Conservation (phyloP, 2,797 vertebrate species). For the Micromesistius poutassou region DNA sequence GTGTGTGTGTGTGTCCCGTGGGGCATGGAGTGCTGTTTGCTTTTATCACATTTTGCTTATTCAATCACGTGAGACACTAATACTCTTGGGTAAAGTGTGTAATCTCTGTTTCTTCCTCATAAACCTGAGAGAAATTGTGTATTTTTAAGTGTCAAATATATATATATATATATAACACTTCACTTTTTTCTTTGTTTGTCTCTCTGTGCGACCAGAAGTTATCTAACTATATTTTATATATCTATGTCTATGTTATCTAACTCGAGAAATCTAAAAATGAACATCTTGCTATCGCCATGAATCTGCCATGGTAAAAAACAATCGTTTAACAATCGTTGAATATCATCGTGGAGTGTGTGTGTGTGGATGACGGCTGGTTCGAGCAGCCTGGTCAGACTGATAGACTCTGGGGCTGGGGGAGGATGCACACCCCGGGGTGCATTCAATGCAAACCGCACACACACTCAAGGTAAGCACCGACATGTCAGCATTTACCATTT, state of each 20-base stretch:
- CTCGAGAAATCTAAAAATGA: background rate
- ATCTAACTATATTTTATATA: too few relatives aligned
- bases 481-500: too few relatives aligned
- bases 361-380: too few relatives aligned
- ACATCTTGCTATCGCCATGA: background rate
- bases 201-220: background rate
- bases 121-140: background rate
- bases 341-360: background rate
- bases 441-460: too few relatives aligned
- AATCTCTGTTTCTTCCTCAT: conserved; percentile 31
- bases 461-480: too few relatives aligned
- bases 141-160: background rate
- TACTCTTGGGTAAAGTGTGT: conserved; percentile 38
- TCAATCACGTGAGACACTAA: conserved; percentile 60
- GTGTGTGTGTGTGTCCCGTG: conserved; percentile 38
- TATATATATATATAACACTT: background rate
- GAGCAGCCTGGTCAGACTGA: too few relatives aligned
- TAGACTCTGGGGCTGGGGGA: too few relatives aligned
- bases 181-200: background rate
- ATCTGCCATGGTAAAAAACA: background rate
- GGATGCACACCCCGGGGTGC: too few relatives aligned
- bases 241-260: too few relatives aligned
- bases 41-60: conserved; percentile 56
- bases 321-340: background rate
- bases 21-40: conserved; percentile 56